Evolutionary conservation across 2,113 vertebrate species (phyloP).

Genomic region (Rhinolophus ferrumequinum): DNA sequence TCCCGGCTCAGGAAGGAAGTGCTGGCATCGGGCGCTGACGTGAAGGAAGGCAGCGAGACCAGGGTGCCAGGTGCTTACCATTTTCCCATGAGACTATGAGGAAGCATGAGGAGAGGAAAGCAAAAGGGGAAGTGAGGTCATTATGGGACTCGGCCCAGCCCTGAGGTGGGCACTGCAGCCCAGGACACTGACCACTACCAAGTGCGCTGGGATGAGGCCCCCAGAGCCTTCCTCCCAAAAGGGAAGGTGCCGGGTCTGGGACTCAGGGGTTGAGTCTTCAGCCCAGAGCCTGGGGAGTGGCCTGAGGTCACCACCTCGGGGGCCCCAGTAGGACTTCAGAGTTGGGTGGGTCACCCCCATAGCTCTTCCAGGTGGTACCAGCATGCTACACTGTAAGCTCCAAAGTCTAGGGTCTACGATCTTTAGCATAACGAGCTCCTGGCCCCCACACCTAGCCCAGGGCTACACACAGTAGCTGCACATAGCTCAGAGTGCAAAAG

Average conservation of each 20-base stretch:
- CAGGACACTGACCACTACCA: rapidly evolving
- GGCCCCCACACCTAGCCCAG: too few relatives aligned
- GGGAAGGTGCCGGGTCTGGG: background rate
- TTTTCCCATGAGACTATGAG: conserved; percentile 98
- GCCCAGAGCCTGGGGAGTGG: too few relatives aligned
- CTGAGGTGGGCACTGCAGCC: rapidly evolving
- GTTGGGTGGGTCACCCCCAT: rapidly evolving
- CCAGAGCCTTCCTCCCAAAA: too few relatives aligned
- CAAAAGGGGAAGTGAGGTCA: conserved; percentile 57
- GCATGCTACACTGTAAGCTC: rapidly evolving
- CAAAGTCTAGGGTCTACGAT: rapidly evolving
- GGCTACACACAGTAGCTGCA: background rate
- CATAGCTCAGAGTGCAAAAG: background rate
- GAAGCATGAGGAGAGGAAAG: conserved; percentile 90
- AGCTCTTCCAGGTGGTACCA: background rate
- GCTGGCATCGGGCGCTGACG: rapidly evolving
- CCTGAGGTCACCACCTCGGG: background rate
- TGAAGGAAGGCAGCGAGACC: rapidly evolving
- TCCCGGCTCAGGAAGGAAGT: background rate
- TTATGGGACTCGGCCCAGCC: background rate
- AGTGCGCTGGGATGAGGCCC: rapidly evolving
- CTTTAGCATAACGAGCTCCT: background rate
- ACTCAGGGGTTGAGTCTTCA: background rate
- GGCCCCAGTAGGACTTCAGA: background rate
- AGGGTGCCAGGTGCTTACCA: conserved; percentile 90